These are phyloP conservation scores for Natator depressus DNA, from an alignment of 2,113 vertebrate species.

Conservation along the genomic window DNA sequence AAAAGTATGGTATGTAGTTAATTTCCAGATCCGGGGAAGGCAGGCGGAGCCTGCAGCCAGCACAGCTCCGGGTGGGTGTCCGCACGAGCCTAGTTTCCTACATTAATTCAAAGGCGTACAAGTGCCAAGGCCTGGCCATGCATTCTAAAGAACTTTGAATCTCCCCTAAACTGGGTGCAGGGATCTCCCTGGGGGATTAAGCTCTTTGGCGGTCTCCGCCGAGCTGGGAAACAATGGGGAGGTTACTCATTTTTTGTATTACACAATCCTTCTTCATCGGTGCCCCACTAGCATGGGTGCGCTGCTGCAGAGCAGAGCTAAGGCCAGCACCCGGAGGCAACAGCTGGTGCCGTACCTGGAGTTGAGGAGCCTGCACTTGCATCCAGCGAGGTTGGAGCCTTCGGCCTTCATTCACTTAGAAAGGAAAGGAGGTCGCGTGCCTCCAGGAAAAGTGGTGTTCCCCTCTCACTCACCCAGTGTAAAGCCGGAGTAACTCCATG, in stretches of 20 bases:
- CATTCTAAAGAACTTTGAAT: neutral
- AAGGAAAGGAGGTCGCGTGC: neutral
- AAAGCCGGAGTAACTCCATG: neutral
- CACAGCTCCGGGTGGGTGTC: neutral
- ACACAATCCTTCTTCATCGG: neutral
- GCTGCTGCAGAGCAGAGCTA: neutral
- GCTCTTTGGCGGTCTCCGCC: fast-evolving
- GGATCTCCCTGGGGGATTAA: fast-evolving
- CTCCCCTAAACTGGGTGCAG: fast-evolving
- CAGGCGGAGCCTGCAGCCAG: fast-evolving
- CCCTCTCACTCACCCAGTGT: neutral
- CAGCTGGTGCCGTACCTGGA: neutral
- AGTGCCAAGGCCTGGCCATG: neutral
- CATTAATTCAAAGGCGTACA: neutral
- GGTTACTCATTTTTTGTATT: neutral
- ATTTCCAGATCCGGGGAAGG: slow-evolving; percentile 26
- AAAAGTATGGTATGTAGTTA: neutral
- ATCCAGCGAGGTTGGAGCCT: neutral
- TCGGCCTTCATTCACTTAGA: neutral
- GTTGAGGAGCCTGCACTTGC: neutral
- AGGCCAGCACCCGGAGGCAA: neutral
- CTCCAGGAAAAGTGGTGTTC: neutral
- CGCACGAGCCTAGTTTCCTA: neutral
- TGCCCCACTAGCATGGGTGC: neutral
- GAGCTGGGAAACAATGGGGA: neutral